A percentile compares a stretch with the other conserved stretches of the same genome.
Evolutionary conservation across 2,888 invertebrate genomes (phyloP).

Genomic region (Cecidostiba fungosa): DNA sequence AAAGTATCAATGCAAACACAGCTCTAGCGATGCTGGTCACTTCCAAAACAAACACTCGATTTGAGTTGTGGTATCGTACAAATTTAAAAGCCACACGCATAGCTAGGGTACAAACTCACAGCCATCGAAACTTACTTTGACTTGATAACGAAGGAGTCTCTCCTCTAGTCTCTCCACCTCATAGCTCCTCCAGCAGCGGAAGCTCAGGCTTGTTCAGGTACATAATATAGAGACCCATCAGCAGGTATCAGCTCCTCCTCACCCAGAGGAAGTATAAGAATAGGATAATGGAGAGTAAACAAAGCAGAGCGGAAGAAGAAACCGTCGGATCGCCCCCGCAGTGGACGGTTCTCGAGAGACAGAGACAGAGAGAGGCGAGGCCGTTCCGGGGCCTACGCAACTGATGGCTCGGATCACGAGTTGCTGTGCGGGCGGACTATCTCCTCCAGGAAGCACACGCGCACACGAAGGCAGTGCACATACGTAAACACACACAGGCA

Average conservation of each 20-base stretch:
- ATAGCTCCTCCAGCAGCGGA: neutral
- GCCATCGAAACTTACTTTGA: conserved; percentile 32
- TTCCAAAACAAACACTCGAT: conserved; percentile 32
- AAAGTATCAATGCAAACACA: neutral
- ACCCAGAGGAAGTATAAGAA: neutral
- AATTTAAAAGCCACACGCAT: conserved; percentile 32
- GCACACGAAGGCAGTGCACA: conserved; percentile 1
- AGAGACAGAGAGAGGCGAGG: conserved; percentile 14
- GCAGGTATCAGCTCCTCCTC: neutral
- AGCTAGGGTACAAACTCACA: too few species aligned
- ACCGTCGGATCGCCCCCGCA: neutral
- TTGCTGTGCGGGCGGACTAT: neutral
- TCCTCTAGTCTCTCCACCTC: neutral
- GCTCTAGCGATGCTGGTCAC: neutral
- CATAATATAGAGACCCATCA: neutral
- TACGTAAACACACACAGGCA: neutral
- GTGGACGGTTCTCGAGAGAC: neutral
- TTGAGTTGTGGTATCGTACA: conserved; percentile 20
- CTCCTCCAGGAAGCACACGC: neutral
- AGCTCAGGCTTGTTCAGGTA: neutral
- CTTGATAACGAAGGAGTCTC: neutral
- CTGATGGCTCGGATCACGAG: conserved; percentile 1
- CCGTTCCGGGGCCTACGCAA: neutral
- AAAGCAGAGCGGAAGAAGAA: neutral
- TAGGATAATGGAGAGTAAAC: neutral